Evolutionary conservation across 2,797 vertebrate genomes (phyloP).

Genomic region (Columba guinea): DNA sequence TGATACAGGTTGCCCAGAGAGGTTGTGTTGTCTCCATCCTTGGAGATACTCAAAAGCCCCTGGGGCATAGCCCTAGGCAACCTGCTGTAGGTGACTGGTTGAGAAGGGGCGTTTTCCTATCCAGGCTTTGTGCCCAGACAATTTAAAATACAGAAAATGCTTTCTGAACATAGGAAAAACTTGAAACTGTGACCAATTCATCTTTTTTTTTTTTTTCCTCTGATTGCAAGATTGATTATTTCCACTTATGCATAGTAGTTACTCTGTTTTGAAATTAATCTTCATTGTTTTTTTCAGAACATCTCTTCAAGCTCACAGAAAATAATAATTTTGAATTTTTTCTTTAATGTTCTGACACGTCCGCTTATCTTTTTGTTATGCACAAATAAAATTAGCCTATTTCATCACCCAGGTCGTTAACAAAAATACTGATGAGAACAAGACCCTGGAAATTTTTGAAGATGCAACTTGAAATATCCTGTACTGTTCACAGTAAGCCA

Average conservation of each 20-base stretch:
- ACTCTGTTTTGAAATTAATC: neutral
- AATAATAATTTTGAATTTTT: neutral
- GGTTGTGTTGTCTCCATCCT: neutral
- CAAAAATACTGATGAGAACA: neutral
- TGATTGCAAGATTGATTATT: neutral
- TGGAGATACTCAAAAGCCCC: neutral
- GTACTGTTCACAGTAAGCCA: neutral
- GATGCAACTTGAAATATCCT: neutral
- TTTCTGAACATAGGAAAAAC: neutral
- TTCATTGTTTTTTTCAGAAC: neutral
- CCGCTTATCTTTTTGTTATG: neutral
- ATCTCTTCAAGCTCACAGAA: neutral
- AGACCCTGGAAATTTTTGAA: neutral
- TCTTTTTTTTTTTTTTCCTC: neutral
- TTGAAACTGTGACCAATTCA: neutral
- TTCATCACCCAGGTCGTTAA: neutral
- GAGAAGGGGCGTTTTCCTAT: rapidly evolving
- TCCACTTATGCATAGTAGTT: neutral
- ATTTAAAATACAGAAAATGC: neutral
- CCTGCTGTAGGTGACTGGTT: neutral
- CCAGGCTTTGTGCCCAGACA: neutral
- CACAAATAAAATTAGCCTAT: neutral
- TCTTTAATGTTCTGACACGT: neutral
- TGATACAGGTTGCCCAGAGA: neutral
- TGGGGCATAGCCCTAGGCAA: neutral